These are phyloP conservation scores for Ceratoteleas bidentatus DNA, from an alignment of 1,140 invertebrate species.

Conservation along the genomic window DNA sequence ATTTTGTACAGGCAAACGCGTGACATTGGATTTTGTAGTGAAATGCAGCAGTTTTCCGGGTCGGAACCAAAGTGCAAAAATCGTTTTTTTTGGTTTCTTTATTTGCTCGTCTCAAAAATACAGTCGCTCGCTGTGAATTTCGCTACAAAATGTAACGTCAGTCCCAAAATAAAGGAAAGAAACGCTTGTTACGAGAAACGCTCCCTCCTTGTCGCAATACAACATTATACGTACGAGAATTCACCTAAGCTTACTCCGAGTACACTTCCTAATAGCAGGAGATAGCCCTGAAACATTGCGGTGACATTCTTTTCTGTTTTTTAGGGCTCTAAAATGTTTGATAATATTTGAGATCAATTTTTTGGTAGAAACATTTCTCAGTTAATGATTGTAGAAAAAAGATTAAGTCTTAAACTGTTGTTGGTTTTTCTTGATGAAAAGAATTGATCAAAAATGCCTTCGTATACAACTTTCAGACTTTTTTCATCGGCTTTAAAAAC, in stretches of 20 bases:
- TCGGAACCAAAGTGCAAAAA: not conserved
- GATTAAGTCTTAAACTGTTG: too few relatives aligned
- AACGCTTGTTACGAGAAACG: constrained; percentile 49
- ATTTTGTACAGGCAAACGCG: constrained; percentile 51
- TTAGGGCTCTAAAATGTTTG: too few relatives aligned
- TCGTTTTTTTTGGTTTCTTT: not conserved
- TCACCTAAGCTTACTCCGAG: constrained; percentile 73
- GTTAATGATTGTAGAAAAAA: too few relatives aligned
- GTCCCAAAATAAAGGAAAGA: constrained; percentile 14
- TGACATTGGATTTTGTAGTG: constrained; percentile 32
- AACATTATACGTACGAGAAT: constrained; percentile 72
- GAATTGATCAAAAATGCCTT: too few relatives aligned
- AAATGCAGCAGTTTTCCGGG: constrained; percentile 2
- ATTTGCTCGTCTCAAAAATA: not conserved
- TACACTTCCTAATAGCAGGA: constrained; percentile 30
- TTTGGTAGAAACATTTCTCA: too few relatives aligned
- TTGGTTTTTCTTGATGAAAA: too few relatives aligned
- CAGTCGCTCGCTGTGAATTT: constrained; percentile 1
- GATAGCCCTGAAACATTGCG: too few relatives aligned
- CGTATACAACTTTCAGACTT: too few relatives aligned
- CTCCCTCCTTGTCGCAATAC: constrained; percentile 71
- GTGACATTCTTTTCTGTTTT: too few relatives aligned
- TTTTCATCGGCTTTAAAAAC: too few relatives aligned
- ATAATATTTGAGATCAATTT: too few relatives aligned
- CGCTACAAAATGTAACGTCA: constrained; percentile 38